Evolutionary conservation across 1,140 invertebrate species (phyloP).

Genomic region (Euura saliciscinereae): DNA sequence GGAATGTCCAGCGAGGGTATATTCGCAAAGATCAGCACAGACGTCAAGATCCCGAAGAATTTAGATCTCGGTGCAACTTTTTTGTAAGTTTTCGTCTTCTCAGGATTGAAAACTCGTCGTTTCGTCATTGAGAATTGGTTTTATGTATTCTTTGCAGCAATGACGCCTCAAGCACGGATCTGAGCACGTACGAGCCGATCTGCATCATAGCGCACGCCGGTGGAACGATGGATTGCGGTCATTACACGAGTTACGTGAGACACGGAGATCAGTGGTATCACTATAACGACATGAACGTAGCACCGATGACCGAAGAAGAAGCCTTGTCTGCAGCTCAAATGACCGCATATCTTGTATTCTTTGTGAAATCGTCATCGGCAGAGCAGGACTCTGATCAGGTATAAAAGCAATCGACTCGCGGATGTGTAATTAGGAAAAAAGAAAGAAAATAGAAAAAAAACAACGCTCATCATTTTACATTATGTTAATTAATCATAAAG

Average conservation of each 20-base stretch:
- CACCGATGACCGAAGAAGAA: constrained; percentile 40
- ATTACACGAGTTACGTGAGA: constrained; percentile 50
- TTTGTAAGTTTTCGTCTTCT: constrained; percentile 32
- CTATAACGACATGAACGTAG: constrained; percentile 47
- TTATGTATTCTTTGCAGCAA: constrained; percentile 29
- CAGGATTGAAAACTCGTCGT: neutral
- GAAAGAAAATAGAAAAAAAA: neutral
- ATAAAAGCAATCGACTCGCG: neutral
- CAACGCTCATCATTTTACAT: neutral
- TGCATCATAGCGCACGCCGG: constrained; percentile 49
- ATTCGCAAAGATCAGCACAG: constrained; percentile 44
- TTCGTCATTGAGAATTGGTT: neutral
- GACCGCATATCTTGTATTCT: constrained; percentile 49
- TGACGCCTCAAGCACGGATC: constrained; percentile 15
- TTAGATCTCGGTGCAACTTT: constrained; percentile 36
- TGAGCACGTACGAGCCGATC: constrained; percentile 41
- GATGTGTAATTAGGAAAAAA: too few relatives aligned
- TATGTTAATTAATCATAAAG: neutral
- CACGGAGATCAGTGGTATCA: constrained; percentile 47
- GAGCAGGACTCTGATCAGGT: constrained; percentile 4
- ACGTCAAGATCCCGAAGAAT: constrained; percentile 40
- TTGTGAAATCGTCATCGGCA: constrained; percentile 24
- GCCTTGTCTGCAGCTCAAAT: constrained; percentile 41
- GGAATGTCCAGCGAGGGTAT: constrained; percentile 40
- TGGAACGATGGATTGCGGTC: constrained; percentile 47